Evolutionary conservation across 2,888 invertebrate species (phyloP).

Genomic region (Ceramica pisi): DNA sequence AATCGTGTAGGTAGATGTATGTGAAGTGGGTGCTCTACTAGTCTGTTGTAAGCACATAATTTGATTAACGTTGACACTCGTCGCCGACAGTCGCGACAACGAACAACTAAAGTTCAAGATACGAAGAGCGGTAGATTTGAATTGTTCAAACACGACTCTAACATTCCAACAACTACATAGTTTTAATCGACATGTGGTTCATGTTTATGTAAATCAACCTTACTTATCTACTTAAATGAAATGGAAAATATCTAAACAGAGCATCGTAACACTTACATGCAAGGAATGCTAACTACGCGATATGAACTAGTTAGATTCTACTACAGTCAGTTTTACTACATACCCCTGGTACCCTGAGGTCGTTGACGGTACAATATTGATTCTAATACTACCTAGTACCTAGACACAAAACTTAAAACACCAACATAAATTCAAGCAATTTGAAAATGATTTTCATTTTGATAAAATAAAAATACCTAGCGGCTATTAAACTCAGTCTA

Average conservation of each 20-base stretch:
- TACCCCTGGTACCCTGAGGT: constrained; percentile 15
- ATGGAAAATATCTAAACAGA: constrained; percentile 47
- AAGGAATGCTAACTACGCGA: constrained; percentile 42
- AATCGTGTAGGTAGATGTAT: constrained; percentile 58
- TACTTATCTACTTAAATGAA: constrained; percentile 26
- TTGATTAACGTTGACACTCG: constrained; percentile 51
- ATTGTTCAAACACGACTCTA: constrained; percentile 11
- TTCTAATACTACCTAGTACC: constrained; percentile 30
- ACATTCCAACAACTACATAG: constrained; percentile 8
- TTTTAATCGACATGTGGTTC: constrained; percentile 2
- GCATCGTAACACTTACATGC: constrained; percentile 54
- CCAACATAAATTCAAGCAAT: constrained; percentile 25
- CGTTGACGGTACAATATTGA: constrained; percentile 43
- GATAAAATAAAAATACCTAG: constrained; percentile 47
- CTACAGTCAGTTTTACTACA: constrained; percentile 5
- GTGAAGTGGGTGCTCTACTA: constrained; percentile 54
- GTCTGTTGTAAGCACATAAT: constrained; percentile 48
- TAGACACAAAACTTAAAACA: constrained; percentile 43
- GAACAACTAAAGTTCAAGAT: constrained; percentile 36
- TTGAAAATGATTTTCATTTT: constrained; percentile 49
- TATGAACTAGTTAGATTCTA: background rate
- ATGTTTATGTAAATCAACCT: constrained; percentile 34
- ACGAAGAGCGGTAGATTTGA: constrained; percentile 14
- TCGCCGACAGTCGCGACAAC: constrained; percentile 22
- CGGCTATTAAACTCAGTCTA: constrained; percentile 53